Conservation (phyloP, 2,113 vertebrate genomes). For the Calidris pugnax region DNA sequence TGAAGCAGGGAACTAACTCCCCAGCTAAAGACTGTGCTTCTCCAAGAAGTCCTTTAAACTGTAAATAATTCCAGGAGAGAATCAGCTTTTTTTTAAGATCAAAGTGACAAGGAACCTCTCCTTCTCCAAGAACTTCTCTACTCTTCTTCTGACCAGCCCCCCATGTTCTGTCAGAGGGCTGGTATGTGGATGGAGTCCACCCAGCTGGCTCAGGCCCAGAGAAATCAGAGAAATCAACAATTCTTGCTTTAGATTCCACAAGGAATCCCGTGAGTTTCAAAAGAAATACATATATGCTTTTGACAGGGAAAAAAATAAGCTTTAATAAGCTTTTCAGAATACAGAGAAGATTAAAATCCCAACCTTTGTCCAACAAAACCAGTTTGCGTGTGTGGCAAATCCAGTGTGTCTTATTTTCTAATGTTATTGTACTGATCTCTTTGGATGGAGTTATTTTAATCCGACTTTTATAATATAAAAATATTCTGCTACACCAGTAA, state of each 20-base stretch:
- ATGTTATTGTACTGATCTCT: background rate
- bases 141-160: background rate
- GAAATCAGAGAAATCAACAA: background rate
- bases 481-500: background rate
- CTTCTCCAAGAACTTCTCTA: background rate
- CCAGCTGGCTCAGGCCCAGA: background rate
- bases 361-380: background rate
- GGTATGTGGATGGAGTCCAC: background rate
- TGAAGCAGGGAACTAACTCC: background rate
- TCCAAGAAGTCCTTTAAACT: background rate
- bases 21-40: background rate
- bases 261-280: background rate
- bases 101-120: background rate
- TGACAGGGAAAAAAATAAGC: background rate
- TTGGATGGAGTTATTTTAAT: background rate
- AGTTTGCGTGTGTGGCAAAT: background rate
- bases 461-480: background rate
- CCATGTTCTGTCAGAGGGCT: accelerated
- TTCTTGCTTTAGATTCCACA: background rate
- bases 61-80: background rate
- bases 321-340: background rate
- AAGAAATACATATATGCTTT: background rate
- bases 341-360: background rate
- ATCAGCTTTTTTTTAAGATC: background rate
- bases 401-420: background rate